phyloP scores from a whole-genome alignment of 2,113 vertebrate genomes.

The Propithecus coquereli region DNA sequence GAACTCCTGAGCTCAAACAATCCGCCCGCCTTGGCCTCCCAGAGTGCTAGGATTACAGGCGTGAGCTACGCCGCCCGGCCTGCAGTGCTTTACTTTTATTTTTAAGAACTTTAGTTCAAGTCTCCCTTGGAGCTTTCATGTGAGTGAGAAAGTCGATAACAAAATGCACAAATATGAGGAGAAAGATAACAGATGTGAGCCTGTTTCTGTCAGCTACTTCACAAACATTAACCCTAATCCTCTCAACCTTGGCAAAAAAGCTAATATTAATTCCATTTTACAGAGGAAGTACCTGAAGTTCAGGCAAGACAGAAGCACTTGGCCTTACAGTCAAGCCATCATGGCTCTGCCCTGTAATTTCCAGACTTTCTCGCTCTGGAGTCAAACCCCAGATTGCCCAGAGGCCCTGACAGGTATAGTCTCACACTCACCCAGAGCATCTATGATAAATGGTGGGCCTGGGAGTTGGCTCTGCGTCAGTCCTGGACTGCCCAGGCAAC shows the following conservation, averaged over 20 bases:
- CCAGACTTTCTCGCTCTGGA: background rate
- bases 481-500: background rate
- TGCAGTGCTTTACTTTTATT: background rate
- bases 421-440: background rate
- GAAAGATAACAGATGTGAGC: background rate
- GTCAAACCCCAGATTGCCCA: background rate
- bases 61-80: too few relatives aligned
- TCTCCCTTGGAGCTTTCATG: background rate
- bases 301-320: background rate
- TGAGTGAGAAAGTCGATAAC: background rate
- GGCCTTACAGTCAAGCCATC: background rate
- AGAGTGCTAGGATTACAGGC: too few relatives aligned
- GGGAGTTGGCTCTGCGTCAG: background rate
- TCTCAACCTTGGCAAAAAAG: background rate
- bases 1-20: too few relatives aligned
- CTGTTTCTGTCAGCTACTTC: background rate
- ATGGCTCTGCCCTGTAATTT: background rate
- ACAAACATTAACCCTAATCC: background rate
- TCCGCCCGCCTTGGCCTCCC: too few relatives aligned
- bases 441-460: background rate
- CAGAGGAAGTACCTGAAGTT: background rate
- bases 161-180: background rate
- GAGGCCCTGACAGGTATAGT: background rate
- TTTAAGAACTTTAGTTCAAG: background rate
- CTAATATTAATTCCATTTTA: background rate